These are phyloP conservation scores for Nannoperca obscura DNA, from an alignment of 2,797 vertebrate genomes.

Conservation along the genomic window DNA sequence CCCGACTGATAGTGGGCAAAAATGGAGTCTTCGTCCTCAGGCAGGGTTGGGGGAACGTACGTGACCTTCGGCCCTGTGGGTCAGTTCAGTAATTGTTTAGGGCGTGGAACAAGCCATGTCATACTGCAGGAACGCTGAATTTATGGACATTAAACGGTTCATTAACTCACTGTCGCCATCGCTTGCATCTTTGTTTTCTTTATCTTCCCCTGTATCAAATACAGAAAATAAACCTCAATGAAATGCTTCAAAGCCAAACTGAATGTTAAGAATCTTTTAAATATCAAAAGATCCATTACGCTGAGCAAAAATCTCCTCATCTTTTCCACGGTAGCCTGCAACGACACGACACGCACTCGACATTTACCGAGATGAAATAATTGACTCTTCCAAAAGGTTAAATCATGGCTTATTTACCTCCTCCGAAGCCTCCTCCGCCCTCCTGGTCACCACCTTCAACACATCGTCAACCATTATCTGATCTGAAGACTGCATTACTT, in stretches of 20 bases:
- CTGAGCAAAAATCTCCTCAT: constrained; percentile 81
- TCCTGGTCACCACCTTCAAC: constrained; percentile 63
- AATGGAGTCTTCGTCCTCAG: constrained; percentile 89
- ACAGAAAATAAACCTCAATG: not conserved
- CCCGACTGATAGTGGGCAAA: constrained; percentile 91
- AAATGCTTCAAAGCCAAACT: fast-evolving
- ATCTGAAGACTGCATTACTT: not conserved
- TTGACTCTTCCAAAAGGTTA: not conserved
- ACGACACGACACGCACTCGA: not conserved
- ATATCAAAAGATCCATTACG: constrained; percentile 37
- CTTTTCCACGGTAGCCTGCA: constrained; percentile 84
- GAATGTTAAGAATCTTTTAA: not conserved
- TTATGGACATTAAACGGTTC: not conserved
- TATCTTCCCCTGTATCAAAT: constrained; percentile 48
- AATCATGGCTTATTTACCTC: constrained; percentile 53
- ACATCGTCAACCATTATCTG: constrained; percentile 4
- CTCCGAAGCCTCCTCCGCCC: constrained; percentile 64
- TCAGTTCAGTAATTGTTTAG: not conserved
- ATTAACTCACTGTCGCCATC: constrained; percentile 62
- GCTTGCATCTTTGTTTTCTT: constrained; percentile 35
- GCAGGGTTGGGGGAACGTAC: constrained; percentile 91
- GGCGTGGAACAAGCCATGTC: not conserved
- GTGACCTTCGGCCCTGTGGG: constrained; percentile 88
- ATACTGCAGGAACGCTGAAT: fast-evolving
- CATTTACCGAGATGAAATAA: not conserved